phyloP scores from a whole-genome alignment of 2,797 vertebrate genomes.

The Picus viridis region DNA sequence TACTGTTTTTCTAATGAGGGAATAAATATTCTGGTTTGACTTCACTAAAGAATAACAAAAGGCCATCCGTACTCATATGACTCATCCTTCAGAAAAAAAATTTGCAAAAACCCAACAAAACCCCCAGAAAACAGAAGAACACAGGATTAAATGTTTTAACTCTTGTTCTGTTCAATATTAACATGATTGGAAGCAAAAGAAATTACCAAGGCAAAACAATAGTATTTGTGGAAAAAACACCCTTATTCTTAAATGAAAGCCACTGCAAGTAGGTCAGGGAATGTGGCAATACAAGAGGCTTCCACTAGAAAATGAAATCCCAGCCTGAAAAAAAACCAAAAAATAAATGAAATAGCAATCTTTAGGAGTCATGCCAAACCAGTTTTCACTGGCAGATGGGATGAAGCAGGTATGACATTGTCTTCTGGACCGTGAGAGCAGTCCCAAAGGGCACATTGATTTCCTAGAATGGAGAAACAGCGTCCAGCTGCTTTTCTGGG shows the following conservation, averaged over 20 bases:
- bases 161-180: conserved; percentile 16
- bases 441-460: background rate
- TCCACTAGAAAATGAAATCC: background rate
- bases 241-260: background rate
- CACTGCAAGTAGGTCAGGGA: background rate
- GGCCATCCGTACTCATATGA: background rate
- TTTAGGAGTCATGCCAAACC: background rate
- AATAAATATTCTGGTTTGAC: conserved; percentile 39
- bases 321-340: background rate
- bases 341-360: background rate
- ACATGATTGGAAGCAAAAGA: background rate
- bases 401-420: background rate
- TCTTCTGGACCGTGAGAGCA: background rate
- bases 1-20: conserved; percentile 24
- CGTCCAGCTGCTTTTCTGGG: conserved; percentile 8
- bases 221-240: background rate
- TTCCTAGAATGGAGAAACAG: conserved; percentile 16
- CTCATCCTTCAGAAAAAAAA: conserved; percentile 36
- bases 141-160: conserved; percentile 25
- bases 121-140: background rate
- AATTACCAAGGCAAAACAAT: background rate
- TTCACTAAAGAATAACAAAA: conserved; percentile 47
- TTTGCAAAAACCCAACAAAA: too few species aligned
- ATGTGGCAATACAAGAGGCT: background rate
- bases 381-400: background rate